Evolutionary conservation across 2,888 invertebrate species (phyloP).

Genomic region (Ischnura elegans): DNA sequence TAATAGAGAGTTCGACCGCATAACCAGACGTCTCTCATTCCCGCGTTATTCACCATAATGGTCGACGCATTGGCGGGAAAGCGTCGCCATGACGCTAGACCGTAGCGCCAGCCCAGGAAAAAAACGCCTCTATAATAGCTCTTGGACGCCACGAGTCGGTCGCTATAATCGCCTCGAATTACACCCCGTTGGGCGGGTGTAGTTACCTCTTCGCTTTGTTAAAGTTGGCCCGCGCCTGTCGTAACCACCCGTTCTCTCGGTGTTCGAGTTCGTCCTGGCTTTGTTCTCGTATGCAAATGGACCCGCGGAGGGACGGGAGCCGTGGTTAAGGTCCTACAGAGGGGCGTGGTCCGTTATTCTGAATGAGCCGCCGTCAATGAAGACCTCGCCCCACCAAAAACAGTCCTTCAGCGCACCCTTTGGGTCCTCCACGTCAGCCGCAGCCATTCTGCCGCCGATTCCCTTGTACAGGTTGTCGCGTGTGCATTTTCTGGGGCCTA

Average conservation of each 20-base stretch:
- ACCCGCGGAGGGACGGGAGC: neutral
- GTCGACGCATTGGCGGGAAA: neutral
- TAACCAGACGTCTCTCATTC: neutral
- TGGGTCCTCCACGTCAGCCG: neutral
- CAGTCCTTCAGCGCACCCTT: neutral
- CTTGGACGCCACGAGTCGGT: neutral
- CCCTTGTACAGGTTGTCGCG: neutral
- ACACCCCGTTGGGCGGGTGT: neutral
- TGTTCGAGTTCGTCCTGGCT: neutral
- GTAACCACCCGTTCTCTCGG: neutral
- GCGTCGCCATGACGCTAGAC: neutral
- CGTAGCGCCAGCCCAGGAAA: neutral
- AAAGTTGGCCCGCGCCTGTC: neutral
- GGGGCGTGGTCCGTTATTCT: neutral
- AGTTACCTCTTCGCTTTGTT: neutral
- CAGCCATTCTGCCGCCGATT: neutral
- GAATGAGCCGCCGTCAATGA: neutral
- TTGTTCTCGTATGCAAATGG: slow-evolving; percentile 24
- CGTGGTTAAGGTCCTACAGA: neutral
- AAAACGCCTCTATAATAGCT: neutral
- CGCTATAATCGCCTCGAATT: neutral
- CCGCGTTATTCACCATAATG: neutral
- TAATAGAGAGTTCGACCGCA: neutral
- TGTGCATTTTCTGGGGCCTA: neutral
- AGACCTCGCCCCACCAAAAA: neutral